These are phyloP conservation scores for Camponotus pennsylvanicus DNA, from an alignment of 1,140 invertebrate species.

Conservation along the genomic window DNA sequence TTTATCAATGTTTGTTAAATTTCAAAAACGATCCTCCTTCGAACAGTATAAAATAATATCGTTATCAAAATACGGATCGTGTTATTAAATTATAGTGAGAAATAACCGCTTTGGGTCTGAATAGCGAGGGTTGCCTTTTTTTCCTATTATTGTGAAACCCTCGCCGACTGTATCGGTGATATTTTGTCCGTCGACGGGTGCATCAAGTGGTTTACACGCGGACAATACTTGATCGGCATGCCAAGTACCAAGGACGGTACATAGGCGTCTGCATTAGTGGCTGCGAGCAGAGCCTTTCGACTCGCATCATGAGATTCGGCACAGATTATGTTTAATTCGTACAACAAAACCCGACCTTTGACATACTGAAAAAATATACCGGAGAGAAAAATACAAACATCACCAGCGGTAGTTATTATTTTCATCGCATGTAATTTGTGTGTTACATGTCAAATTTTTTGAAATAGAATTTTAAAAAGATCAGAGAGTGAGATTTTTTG, in stretches of 20 bases:
- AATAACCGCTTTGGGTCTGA: constrained; percentile 77
- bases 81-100: constrained; percentile 80
- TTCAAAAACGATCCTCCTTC: constrained; percentile 28
- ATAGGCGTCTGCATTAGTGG: constrained; percentile 77
- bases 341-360: constrained; percentile 10
- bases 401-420: background rate
- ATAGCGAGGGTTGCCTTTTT: constrained; percentile 78
- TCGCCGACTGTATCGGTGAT: constrained; percentile 67
- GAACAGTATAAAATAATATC: constrained; percentile 72
- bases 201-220: constrained; percentile 25
- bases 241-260: constrained; percentile 78
- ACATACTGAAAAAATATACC: background rate
- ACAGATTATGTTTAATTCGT: constrained; percentile 54
- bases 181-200: constrained; percentile 66
- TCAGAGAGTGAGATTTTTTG: background rate
- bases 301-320: constrained; percentile 26
- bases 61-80: constrained; percentile 77
- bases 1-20: constrained; percentile 28
- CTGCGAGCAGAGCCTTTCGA: constrained; percentile 48
- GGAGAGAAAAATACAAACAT: background rate
- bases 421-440: too few relatives aligned
- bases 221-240: constrained; percentile 75
- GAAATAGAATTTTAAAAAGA: background rate
- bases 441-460: background rate
- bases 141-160: constrained; percentile 81